Evolutionary conservation across 2,888 invertebrate genomes (phyloP), one percentile per base, ranked within the genome.

Genomic region (Podabrus alpinus): DNA sequence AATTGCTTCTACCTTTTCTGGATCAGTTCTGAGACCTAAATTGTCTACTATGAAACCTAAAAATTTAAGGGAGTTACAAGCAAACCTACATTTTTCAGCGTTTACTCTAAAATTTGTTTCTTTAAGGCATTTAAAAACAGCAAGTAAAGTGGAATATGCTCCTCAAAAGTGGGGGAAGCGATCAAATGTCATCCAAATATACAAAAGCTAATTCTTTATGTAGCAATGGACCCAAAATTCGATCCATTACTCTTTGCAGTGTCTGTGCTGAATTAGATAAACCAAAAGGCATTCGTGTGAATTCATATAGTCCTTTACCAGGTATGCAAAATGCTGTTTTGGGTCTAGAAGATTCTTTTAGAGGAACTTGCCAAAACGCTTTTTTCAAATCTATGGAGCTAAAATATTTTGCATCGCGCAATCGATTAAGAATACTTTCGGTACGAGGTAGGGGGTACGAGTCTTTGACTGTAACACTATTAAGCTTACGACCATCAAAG

Each of bases 321-420:
- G 24, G 24, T 0, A 24, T 10, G 2, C 24, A 24, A 24, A 24
- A 24, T 9, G 83, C 83, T 15, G 83, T 82, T 71, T 83, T 82
- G 66, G 80, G 80, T 9, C 66, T 11, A n/a, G 80, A 80, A 9
- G 59, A 45, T 21, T 71, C 60, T 24, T 76, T 69, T 24, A 83
- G 61, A 2, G 80, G 79, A 13, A 84, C 77, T 72, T 84, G 82
- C 80, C 80, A 82, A 75, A 80, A 82, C 2, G 78, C 78, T n/a
- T 71, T 71, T 11, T 72, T 78, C 1, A 82, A 69, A 72, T 82
- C 80, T 3, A 82, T 71, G 5, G 78, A 77, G 2, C 77, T 72
- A 13, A 82, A 66, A 71, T 73, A 83, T 16, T 77, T 73, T 1
- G 82, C 80, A 64, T 77, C 78, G 9, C 72, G 15, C 21, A 83